phyloP scores from a whole-genome alignment of 2,888 invertebrate species.

The Oscheius sp. region DNA sequence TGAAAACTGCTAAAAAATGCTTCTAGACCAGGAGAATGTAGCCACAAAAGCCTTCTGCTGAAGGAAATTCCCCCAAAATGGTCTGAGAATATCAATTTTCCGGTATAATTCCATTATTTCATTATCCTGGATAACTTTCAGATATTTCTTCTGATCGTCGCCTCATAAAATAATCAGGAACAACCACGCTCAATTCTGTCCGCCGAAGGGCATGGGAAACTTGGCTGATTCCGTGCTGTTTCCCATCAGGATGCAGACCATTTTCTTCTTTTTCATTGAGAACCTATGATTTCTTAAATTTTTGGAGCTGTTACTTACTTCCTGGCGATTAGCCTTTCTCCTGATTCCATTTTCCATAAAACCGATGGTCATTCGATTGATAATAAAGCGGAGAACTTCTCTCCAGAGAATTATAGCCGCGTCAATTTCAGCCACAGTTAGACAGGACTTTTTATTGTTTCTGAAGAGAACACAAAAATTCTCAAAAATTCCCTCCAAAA shows the following conservation, averaged over 20 bases:
- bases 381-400: slow-evolving; percentile 56
- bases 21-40: no score
- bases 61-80: no score
- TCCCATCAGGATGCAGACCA: not conserved
- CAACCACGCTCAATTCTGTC: slow-evolving; percentile 52
- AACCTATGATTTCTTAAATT: not conserved
- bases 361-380: slow-evolving; percentile 59
- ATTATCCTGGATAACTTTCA: not conserved
- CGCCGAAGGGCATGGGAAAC: slow-evolving; percentile 48
- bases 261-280: slow-evolving; percentile 16
- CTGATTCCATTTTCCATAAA: slow-evolving; percentile 50
- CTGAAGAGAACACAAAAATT: no score
- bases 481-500: not conserved
- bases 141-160: slow-evolving; percentile 43
- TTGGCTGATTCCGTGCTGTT: slow-evolving; percentile 26
- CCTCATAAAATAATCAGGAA: slow-evolving; percentile 59
- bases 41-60: no score
- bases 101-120: no score
- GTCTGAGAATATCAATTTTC: no score
- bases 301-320: slow-evolving; percentile 26
- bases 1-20: no score
- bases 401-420: slow-evolving; percentile 61
- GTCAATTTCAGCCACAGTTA: slow-evolving; percentile 56
- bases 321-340: slow-evolving; percentile 50
- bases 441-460: slow-evolving; percentile 41